Evolutionary conservation across 2,113 vertebrate species (phyloP).

Genomic region (Apteryx mantelli): DNA sequence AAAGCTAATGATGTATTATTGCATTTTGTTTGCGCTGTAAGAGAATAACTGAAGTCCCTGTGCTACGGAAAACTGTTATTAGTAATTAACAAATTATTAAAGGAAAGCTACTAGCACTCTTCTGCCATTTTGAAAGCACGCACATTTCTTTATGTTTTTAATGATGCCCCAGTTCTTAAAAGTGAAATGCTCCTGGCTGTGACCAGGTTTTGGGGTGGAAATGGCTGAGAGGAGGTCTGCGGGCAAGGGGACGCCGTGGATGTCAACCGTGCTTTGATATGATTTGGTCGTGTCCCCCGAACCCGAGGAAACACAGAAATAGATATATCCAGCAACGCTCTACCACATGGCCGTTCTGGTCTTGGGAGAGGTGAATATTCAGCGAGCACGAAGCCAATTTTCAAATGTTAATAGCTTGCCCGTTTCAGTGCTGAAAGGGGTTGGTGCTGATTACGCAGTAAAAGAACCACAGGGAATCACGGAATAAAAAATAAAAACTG

Average conservation of each 20-base stretch:
- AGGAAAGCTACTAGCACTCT: neutral
- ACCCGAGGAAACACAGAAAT: neutral
- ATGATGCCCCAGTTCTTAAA: neutral
- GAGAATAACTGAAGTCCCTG: neutral
- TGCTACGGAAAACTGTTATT: slow-evolving; percentile 16
- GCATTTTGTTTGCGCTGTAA: neutral
- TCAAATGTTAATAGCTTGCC: neutral
- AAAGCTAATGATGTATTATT: slow-evolving; percentile 1
- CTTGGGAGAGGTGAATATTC: neutral
- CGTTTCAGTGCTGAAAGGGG: neutral
- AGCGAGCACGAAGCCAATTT: neutral
- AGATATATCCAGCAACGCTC: neutral
- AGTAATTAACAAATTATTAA: slow-evolving; percentile 8
- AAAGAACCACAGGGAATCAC: slow-evolving; percentile 9
- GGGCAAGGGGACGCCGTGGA: too few relatives aligned
- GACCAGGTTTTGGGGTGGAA: neutral
- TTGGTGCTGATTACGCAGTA: neutral
- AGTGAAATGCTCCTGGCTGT: accelerated
- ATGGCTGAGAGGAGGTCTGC: too few relatives aligned
- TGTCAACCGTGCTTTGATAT: too few relatives aligned
- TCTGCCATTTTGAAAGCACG: neutral
- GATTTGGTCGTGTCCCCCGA: too few relatives aligned
- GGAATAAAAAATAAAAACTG: neutral
- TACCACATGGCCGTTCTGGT: neutral
- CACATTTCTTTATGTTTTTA: neutral